Evolutionary conservation across 2,797 vertebrate genomes (phyloP), one percentile per base, ranked within the genome.

Genomic region (Tympanoctomys barrerae): DNA sequence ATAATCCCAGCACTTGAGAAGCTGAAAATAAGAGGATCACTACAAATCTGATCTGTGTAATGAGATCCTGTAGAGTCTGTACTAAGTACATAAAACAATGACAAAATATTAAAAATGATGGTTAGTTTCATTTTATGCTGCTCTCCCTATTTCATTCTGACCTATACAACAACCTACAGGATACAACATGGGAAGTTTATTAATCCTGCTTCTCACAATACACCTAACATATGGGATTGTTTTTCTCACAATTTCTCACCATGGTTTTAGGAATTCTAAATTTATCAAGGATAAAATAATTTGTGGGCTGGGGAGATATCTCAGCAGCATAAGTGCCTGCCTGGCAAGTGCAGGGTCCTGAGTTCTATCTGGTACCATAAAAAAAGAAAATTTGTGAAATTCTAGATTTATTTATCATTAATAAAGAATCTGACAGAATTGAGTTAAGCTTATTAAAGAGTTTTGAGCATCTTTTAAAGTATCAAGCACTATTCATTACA

Each of bases 401-500:
- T 36, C 49, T 87, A 42, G 8, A 54, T 78, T 33, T 54, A 66
- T 42, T 88, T 79, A n/a, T 10, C 66, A 21, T 71, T 42, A 81
- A 46, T 22, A 54, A 90, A 71, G n/a, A 88, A 6, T 28, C 33
- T 26, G 12, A 22, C 39, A 75, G 73, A 75, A 59, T 2, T 54
- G 2, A 90, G 61, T 64, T 86, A 82, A 83, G 86, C 26, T 64
- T 59, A 14, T 73, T 39, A n/a, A n/a, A 26, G 24, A 6, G 19
- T 85, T 77, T 91, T 66, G 73, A 85, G 10, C 26, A 78, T 66
- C 49, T 88, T 85, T 95, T 82, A 61, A 92, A 49, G 73, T 61
- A 18, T 7, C 87, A 81, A 57, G 24, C 24, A 13, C 70, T 79
- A 14, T 81, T 66, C 21, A 19, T 13, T 73, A 19, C 16, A 0